Evolutionary conservation across 2,888 invertebrate genomes (phyloP).

Genomic region (Dolichopus griseipennis): DNA sequence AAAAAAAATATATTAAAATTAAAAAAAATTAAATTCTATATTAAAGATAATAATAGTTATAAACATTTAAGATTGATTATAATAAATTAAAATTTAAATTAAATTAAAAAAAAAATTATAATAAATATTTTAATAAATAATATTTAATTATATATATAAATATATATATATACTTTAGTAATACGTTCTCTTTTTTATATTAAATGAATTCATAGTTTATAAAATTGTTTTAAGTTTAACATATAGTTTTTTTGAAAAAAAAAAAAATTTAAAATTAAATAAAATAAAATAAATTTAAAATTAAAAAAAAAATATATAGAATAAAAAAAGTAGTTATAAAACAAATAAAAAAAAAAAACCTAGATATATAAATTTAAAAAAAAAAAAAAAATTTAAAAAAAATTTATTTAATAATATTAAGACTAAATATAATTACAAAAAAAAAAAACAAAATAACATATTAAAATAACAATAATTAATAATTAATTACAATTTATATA

Average conservation of each 20-base stretch:
- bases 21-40: background rate
- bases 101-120: conserved; percentile 11
- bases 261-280: background rate
- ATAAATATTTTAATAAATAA: too few relatives aligned
- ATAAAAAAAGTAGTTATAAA: background rate
- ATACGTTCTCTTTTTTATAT: background rate
- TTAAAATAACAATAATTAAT: background rate
- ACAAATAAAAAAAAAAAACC: background rate
- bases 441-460: background rate
- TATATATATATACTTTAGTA: background rate
- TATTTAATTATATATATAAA: too few relatives aligned
- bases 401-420: background rate
- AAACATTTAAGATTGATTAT: conserved; percentile 13
- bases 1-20: background rate
- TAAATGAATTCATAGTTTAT: background rate
- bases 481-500: too few relatives aligned
- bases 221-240: background rate
- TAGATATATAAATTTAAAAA: background rate
- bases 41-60: conserved; percentile 14
- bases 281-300: background rate
- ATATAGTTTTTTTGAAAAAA: background rate
- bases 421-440: too few relatives aligned
- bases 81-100: conserved; percentile 11
- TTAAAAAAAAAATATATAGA: background rate
- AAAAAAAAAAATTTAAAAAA: conserved; percentile 1